Evolutionary conservation across 2,888 invertebrate genomes (phyloP), one percentile per base, ranked within the genome.

Genomic region (Epinotia nisella): DNA sequence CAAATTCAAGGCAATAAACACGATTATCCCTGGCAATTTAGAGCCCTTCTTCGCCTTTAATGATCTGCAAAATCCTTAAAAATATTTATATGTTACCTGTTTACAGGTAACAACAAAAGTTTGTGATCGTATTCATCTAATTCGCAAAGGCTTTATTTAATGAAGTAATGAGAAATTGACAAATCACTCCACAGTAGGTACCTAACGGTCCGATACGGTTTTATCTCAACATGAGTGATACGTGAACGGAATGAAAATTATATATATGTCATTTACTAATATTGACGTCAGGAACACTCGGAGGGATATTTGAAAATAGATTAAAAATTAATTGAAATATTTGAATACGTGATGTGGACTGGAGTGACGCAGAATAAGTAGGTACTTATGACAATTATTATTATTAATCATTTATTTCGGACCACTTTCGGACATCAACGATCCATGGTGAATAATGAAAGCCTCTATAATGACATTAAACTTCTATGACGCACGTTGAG

Each of bases 1-100:
- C 58, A 73, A 68, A 73, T 73, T 62, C 58, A 58, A 39, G 35
- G 58, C 68, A 21, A 62, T 73, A 69, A 73, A 73, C 64, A 45
- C 73, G 58, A 72, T 68, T 68, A 68, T 68, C 56, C 68, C 49
- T 10, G 62, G 67, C 61, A 49, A 51, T 72, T 72, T 56, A 49
- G 10, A 51, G 24, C 21, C 17, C 49, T 62, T 35, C 62, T 49
- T 55, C 41, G 19, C 35, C 45, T 19, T 53, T 45, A 60, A 66
- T 71, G 21, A 45, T 59, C 51, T 45, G 5, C 5, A 29, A n/a
- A n/a, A n/a, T n/a, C n/a, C n/a, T n/a, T n/a, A n/a, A n/a, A n/a
- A n/a, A n/a, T n/a, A n/a, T n/a, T n/a, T n/a, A n/a, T n/a, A n/a
- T n/a, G n/a, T n/a, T n/a, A n/a, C n/a, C n/a, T n/a, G n/a, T n/a